Evolutionary conservation across 2,113 vertebrate genomes (phyloP).

Genomic region (Periophthalmus modestus): DNA sequence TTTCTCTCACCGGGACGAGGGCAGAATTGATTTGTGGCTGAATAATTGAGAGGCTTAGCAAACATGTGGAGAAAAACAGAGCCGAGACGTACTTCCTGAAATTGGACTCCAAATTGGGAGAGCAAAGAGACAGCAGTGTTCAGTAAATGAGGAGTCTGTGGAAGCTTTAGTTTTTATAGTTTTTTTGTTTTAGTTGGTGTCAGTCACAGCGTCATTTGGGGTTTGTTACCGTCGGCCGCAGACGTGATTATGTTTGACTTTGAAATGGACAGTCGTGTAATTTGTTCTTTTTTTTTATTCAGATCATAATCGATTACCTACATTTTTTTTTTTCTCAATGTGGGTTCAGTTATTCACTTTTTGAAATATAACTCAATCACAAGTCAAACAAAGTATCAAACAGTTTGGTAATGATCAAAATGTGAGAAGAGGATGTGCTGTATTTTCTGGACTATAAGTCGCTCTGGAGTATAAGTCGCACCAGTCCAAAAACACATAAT

Average conservation of each 20-base stretch:
- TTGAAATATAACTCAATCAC: too few species aligned
- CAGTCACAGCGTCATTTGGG: background rate
- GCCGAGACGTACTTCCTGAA: constrained; percentile 65
- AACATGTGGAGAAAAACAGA: constrained; percentile 68
- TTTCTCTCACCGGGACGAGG: constrained; percentile 61
- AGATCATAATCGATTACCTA: too few species aligned
- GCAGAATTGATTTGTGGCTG: constrained; percentile 73
- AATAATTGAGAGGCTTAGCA: constrained; percentile 79
- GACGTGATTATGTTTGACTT: background rate
- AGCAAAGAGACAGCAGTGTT: constrained; percentile 26
- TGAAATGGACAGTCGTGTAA: too few species aligned
- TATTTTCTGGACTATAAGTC: too few species aligned
- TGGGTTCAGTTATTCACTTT: too few species aligned
- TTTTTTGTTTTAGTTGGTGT: background rate
- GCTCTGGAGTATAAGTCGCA: too few species aligned
- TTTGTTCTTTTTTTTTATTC: too few species aligned
- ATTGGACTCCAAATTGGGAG: constrained; percentile 58
- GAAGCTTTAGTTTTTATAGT: background rate
- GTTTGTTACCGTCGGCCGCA: background rate
- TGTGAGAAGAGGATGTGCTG: too few species aligned
- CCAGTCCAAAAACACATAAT: too few species aligned
- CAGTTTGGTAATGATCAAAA: too few species aligned
- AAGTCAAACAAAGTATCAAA: too few species aligned
- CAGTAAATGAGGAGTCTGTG: constrained; percentile 39
- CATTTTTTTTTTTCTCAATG: too few species aligned